Conservation (phyloP, 2,113 vertebrate species). For the Rhinolophus sinicus region DNA sequence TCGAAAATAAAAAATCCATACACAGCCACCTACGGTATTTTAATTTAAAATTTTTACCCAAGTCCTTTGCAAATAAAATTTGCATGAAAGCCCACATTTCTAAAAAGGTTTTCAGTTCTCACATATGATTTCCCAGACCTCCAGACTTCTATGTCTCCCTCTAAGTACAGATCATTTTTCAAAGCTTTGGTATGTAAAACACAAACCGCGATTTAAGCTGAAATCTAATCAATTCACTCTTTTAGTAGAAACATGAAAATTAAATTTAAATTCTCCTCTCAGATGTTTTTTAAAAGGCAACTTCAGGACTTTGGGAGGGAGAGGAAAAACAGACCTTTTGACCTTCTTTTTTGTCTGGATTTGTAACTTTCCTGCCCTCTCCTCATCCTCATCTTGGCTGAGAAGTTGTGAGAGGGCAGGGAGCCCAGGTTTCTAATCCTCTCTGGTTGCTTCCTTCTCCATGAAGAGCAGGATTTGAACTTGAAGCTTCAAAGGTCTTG, state of each 20-base stretch:
- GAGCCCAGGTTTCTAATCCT: neutral
- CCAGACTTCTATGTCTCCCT: constrained; percentile 47
- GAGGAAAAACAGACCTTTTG: neutral
- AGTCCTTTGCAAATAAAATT: constrained; percentile 42
- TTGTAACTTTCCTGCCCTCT: neutral
- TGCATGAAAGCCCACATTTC: constrained; percentile 61
- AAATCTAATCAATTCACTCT: constrained; percentile 50
- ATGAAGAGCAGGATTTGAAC: neutral
- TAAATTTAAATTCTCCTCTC: constrained; percentile 43
- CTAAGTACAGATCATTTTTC: constrained; percentile 42
- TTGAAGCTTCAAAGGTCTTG: neutral
- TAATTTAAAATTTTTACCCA: constrained; percentile 74
- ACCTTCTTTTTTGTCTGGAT: neutral
- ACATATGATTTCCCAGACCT: constrained; percentile 59
- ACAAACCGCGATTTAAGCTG: constrained; percentile 53
- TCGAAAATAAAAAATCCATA: constrained; percentile 68
- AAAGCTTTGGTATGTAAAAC: constrained; percentile 40
- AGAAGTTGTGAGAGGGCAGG: accelerated
- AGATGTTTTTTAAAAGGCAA: neutral
- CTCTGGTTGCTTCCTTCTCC: neutral
- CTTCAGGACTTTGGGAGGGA: neutral
- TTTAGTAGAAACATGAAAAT: constrained; percentile 40
- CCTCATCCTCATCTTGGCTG: neutral
- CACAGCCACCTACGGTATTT: constrained; percentile 68
- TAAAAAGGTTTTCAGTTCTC: constrained; percentile 67